These are phyloP conservation scores for Pteria penguin DNA, from an alignment of 2,888 invertebrate species.

Conservation along the genomic window DNA sequence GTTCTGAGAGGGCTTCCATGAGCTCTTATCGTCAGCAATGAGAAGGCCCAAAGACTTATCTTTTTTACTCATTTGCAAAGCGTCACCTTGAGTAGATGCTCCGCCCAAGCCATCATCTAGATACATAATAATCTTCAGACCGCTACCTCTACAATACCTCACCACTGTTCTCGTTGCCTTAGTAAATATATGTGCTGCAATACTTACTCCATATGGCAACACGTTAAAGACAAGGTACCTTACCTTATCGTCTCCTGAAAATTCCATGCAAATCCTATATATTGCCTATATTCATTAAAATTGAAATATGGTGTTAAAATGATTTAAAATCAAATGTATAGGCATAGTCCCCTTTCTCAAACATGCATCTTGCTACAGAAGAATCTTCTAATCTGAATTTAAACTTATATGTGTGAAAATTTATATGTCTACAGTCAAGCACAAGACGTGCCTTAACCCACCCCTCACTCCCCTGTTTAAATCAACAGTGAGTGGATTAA, in stretches of 20 bases:
- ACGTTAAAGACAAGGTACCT: constrained; percentile 33
- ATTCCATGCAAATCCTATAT: constrained; percentile 28
- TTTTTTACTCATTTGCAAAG: neutral
- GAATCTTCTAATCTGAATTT: constrained; percentile 33
- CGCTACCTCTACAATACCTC: too few species aligned
- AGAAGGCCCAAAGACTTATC: constrained; percentile 14
- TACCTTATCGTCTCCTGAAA: neutral
- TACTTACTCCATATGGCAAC: constrained; percentile 28
- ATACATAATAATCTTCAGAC: too few species aligned
- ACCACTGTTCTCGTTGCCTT: too few species aligned
- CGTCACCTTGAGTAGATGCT: too few species aligned
- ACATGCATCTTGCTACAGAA: constrained; percentile 20
- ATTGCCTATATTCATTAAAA: constrained; percentile 26
- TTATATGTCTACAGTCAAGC: constrained; percentile 28
- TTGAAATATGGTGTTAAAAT: constrained; percentile 41
- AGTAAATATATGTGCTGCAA: too few species aligned
- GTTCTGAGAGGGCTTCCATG: too few species aligned
- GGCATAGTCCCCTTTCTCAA: too few species aligned
- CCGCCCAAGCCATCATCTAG: constrained; percentile 35
- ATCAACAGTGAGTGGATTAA: too few species aligned
- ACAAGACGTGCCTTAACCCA: constrained; percentile 21
- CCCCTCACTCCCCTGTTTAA: too few species aligned
- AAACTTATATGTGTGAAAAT: constrained; percentile 21
- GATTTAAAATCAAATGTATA: constrained; percentile 35
- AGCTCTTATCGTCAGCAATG: constrained; percentile 9